These are phyloP conservation scores for Eudyptes chrysolophus DNA, from an alignment of 2,113 vertebrate species.

Conservation along the genomic window DNA sequence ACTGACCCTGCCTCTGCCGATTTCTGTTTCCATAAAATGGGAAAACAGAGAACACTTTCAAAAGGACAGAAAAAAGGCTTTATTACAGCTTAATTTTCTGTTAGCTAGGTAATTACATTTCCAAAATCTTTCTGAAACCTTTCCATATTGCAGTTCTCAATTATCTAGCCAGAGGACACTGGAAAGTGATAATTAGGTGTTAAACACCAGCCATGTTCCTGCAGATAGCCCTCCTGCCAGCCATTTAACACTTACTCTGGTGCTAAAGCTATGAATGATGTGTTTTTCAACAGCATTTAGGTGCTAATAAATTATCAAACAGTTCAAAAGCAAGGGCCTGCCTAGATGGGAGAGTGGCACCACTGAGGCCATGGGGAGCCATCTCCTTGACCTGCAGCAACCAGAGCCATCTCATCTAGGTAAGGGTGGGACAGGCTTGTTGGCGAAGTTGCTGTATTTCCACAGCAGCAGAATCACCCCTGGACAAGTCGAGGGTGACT, in stretches of 20 bases:
- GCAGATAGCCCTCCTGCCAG: conserved; percentile 29
- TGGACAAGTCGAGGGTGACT: background rate
- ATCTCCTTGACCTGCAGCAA: background rate
- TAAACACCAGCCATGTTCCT: background rate
- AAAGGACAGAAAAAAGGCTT: background rate
- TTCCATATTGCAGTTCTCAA: background rate
- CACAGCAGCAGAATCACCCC: background rate
- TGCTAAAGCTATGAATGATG: conserved; percentile 11
- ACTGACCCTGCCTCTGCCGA: background rate
- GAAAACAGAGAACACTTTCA: background rate
- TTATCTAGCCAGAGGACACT: conserved; percentile 19
- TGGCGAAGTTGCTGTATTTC: background rate
- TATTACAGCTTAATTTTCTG: background rate
- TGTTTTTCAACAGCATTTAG: conserved; percentile 29
- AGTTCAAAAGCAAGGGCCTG: background rate
- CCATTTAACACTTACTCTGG: background rate
- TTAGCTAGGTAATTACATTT: background rate
- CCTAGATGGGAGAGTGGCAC: background rate
- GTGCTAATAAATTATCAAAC: conserved; percentile 17
- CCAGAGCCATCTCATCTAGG: background rate
- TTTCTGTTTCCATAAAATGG: background rate
- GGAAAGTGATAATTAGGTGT: conserved; percentile 47
- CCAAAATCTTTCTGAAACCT: background rate
- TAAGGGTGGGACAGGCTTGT: background rate
- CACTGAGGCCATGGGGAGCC: background rate